These are phyloP conservation scores for Perizoma affinitatum DNA, from an alignment of 2,888 invertebrate genomes.

Conservation along the genomic window DNA sequence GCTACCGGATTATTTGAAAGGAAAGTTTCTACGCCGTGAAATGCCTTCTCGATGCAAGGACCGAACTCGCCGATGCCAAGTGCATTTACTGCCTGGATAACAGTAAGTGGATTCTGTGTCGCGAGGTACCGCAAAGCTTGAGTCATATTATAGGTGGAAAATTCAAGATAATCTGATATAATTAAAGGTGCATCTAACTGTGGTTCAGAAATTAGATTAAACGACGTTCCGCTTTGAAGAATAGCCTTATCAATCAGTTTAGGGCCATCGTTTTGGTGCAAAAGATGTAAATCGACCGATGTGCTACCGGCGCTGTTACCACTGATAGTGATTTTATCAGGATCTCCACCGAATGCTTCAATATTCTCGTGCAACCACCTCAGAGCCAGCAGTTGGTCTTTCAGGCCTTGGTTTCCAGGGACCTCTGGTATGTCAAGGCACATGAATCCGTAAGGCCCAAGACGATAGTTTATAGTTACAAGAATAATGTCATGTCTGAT, in stretches of 20 bases:
- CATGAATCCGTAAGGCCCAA: constrained; percentile 66
- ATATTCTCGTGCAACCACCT: constrained; percentile 62
- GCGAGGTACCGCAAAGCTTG: constrained; percentile 50
- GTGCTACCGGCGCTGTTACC: constrained; percentile 61
- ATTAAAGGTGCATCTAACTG: constrained; percentile 38
- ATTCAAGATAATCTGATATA: constrained; percentile 48
- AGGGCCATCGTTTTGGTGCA: constrained; percentile 37
- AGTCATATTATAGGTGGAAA: constrained; percentile 37
- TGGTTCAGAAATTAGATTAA: constrained; percentile 22
- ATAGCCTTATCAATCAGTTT: constrained; percentile 50
- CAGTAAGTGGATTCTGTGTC: constrained; percentile 36
- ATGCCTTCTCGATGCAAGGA: constrained; percentile 49
- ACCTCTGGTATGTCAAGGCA: constrained; percentile 59
- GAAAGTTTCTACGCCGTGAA: constrained; percentile 47
- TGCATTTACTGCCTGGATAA: constrained; percentile 42
- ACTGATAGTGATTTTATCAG: constrained; percentile 52
- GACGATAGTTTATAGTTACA: constrained; percentile 58
- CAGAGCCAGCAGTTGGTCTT: constrained; percentile 58
- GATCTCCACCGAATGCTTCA: constrained; percentile 59
- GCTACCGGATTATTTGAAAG: constrained; percentile 42
- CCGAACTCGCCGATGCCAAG: constrained; percentile 36
- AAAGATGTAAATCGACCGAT: constrained; percentile 55
- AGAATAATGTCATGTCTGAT: constrained; percentile 57
- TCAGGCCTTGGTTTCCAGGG: constrained; percentile 64
- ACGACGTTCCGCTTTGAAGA: constrained; percentile 50